These are phyloP conservation scores for Hypsopygia costalis DNA, from an alignment of 2,888 invertebrate genomes.

Conservation along the genomic window DNA sequence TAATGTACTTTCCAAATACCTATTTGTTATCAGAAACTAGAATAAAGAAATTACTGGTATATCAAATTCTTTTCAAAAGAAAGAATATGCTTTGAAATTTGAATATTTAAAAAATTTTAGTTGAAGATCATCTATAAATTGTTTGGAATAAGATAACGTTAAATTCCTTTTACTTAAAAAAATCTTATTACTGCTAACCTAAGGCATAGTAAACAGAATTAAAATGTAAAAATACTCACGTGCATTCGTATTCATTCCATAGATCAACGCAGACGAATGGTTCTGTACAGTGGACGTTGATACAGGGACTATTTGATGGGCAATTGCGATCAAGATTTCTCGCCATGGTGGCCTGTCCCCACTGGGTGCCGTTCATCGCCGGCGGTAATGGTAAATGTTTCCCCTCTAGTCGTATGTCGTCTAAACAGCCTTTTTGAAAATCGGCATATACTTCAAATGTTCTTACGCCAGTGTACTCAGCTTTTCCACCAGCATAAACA, in stretches of 20 bases:
- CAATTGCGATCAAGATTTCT: constrained; percentile 95
- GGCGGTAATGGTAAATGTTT: constrained; percentile 96
- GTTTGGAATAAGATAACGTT: no score
- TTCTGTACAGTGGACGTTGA: constrained; percentile 95
- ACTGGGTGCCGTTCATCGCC: constrained; percentile 96
- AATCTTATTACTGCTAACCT: no score
- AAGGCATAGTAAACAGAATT: constrained; percentile 27
- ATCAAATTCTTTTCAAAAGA: no score
- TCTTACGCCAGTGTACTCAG: constrained; percentile 95
- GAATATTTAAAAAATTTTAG: no score
- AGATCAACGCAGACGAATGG: constrained; percentile 97
- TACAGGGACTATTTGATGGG: constrained; percentile 96
- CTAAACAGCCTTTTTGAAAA: constrained; percentile 92
- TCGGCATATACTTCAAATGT: constrained; percentile 97
- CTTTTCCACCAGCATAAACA: constrained; percentile 97
- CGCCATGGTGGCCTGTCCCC: constrained; percentile 97
- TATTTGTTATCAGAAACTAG: no score
- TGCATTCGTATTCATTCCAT: constrained; percentile 99
- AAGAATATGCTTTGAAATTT: no score
- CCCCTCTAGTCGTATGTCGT: constrained; percentile 91
- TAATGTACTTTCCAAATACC: no score
- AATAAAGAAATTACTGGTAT: no score
- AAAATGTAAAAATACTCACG: constrained; percentile 84
- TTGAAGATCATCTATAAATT: no score
- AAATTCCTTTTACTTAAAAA: no score